Evolutionary conservation across 2,797 vertebrate genomes (phyloP), one percentile per base, ranked within the genome.

Genomic region (Paedocypris micromegethes): DNA sequence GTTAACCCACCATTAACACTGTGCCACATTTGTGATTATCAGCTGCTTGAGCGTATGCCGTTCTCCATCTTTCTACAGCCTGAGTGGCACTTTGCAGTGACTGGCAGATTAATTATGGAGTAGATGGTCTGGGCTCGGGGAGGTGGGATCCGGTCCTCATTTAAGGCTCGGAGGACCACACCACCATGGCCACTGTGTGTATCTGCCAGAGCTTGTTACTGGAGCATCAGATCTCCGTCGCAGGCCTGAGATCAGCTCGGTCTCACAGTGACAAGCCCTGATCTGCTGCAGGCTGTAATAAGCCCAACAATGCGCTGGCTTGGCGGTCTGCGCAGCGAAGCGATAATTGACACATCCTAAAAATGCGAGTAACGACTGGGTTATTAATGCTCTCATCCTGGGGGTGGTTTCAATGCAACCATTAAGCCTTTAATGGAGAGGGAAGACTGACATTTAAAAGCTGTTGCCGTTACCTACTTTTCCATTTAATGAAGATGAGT

Each of bases 401-500:
- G 73, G 84, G 86, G 80, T 81, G 81, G 81, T 80, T 86, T 88
- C 84, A 85, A 81, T 67, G 61, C 82, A 87, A 83, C 82, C 84
- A 88, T 90, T 88, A 90, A 88, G 83, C 79, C 83, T 81, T 88
- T 88, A 87, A 87, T 89, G 87, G 84, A 88, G 84, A 86, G 81
- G 77, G 84, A 88, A 87, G 84, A 83, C 78, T 81, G 83, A 83
- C 85, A 86, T 87, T 70, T 88, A 83, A 87, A 88, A 86, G 85
- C 84, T 78, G 75, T 85, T 86, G 78, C 83, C 79, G 82, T 82
- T 66, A 66, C 64, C 71, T 72, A 77, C 79, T 81, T 82, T 79
- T 75, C 82, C 82, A 82, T 82, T 78, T 80, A 85, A 85, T 83
- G 82, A 84, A 86, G 77, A 84, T 54, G 68, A 61, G 79, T 81